A percentile compares a stretch with the other conserved stretches of the same genome.
Evolutionary conservation across 2,888 invertebrate species (phyloP).

Genomic region (Uropetala carovei): DNA sequence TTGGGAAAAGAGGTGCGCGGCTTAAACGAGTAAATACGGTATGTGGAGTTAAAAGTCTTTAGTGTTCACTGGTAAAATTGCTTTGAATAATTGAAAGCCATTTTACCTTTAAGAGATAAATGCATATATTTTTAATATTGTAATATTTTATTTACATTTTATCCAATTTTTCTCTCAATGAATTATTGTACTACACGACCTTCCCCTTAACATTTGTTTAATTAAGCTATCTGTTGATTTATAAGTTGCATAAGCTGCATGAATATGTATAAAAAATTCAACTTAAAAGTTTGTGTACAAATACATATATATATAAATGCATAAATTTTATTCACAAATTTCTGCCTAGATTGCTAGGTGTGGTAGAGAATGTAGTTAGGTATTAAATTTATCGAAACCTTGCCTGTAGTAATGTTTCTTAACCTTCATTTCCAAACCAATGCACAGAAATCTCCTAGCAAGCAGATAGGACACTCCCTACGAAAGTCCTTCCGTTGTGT

Average conservation of each 20-base stretch:
- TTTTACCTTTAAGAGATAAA: no score
- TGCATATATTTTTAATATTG: no score
- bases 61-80: no score
- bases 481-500: conserved; percentile 98
- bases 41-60: no score
- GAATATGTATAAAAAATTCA: not conserved
- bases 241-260: not conserved
- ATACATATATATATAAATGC: not conserved
- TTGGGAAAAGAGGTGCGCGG: no score
- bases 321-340: not conserved
- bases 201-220: no score
- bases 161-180: no score
- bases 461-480: conserved; percentile 96
- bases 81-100: no score
- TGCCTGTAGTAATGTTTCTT: conserved; percentile 36
- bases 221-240: no score
- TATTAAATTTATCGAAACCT: not conserved
- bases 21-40: no score
- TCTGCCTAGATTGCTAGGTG: not conserved
- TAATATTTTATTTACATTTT: no score
- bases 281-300: not conserved
- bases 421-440: conserved; percentile 20
- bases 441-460: conserved; percentile 94
- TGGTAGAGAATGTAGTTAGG: not conserved
- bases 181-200: no score